Evolutionary conservation across 2,113 vertebrate species (phyloP), one percentile per base, ranked within the genome.

Genomic region (Lepus timidus): DNA sequence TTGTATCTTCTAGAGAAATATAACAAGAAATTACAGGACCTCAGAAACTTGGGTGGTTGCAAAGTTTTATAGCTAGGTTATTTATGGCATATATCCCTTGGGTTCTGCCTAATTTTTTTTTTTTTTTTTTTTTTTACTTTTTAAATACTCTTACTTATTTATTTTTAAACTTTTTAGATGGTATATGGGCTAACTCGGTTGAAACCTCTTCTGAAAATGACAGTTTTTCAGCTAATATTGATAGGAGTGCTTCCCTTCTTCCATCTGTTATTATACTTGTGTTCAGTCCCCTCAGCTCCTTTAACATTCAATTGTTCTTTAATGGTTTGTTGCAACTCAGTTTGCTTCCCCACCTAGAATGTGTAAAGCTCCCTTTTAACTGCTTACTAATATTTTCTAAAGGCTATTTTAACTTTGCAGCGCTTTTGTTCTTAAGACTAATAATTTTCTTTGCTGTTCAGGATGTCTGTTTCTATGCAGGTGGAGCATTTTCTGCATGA

Each of bases 161-260:
- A 65, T 44, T 71, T 93, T 92, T 79, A 68, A 93, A 75, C n/a
- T 80, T 85, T 91, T 81, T 36, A 67, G 36, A 31, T 91, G 55
- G 14, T 84, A 10, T 75, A 39, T 83, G 51, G 58, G 23, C 64
- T 92, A 89, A 81, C 11, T 1, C 33, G 78, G 20, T 44, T 95
- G 67, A 93, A n/a, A 80, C 61, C 9, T 93, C 68, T 92, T 93
- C 31, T 55, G 51, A 67, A 78, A 92, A 67, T 16, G 79, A 10
- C 33, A 58, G 22, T 65, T 82, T 83, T 87, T 84, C 67, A 68
- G 27, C 55, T 80, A 58, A 52, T 22, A 11, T 76, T 82, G 82
- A 93, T 68, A 58, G 1, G 10, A 58, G 19, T 58, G 44, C 65
- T 85, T 93, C 36, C 25, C 52, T 81, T 85, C 49, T 75, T 65